Conservation (phyloP, 2,797 vertebrate genomes). For the Bothrops alternatus region DNA sequence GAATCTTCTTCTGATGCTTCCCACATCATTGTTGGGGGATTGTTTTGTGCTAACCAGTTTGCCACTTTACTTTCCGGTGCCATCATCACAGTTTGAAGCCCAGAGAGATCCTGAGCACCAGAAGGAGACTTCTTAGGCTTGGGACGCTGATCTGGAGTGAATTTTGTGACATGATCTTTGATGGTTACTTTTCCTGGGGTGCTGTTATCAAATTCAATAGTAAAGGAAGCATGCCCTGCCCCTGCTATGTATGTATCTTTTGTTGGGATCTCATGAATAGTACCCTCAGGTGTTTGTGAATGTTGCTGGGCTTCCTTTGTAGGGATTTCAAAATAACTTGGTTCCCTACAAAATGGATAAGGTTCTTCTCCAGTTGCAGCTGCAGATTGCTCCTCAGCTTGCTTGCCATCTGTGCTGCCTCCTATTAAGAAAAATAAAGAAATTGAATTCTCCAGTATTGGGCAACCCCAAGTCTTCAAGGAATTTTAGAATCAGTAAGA, state of each 20-base stretch:
- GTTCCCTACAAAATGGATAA: constrained; percentile 80
- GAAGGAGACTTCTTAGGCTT: constrained; percentile 84
- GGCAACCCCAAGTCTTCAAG: constrained; percentile 52
- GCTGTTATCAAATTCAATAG: constrained; percentile 95
- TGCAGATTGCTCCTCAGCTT: constrained; percentile 77
- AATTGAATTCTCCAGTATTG: constrained; percentile 66
- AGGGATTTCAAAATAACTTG: constrained; percentile 93
- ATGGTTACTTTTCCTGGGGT: constrained; percentile 97
- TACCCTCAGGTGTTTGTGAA: constrained; percentile 78
- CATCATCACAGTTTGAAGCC: constrained; percentile 94
- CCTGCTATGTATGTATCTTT: constrained; percentile 84
- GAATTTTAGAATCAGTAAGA: constrained; percentile 43
- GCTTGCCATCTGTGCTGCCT: constrained; percentile 80
- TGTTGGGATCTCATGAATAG: constrained; percentile 93
- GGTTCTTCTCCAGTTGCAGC: constrained; percentile 80
- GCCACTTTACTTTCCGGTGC: constrained; percentile 96
- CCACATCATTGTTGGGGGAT: constrained; percentile 88
- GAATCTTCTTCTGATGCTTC: constrained; percentile 93
- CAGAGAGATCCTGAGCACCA: constrained; percentile 84
- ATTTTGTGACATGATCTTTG: constrained; percentile 95
- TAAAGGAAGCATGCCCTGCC: constrained; percentile 96
- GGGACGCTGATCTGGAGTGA: constrained; percentile 82
- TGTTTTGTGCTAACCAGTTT: constrained; percentile 97
- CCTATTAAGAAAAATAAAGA: constrained; percentile 74
- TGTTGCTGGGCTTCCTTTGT: constrained; percentile 86